Base-by-base conservation (phyloP, 2,888 invertebrate genomes). In the Leptarthrus brevirostris region DNA sequence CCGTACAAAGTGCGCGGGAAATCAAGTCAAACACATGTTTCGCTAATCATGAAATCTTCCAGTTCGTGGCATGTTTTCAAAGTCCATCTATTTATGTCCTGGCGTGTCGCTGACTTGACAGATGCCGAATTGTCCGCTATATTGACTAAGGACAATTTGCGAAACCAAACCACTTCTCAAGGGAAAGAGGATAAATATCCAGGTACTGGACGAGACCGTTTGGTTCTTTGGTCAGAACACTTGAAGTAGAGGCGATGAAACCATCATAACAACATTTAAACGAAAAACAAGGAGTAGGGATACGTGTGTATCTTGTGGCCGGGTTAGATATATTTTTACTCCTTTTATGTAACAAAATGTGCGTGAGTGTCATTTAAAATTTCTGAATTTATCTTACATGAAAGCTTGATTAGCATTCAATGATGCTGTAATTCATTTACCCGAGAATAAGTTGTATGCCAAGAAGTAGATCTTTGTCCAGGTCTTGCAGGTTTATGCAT, bases 351-450 rank as follows among this genome's bases (percentile, higher is more conserved):
- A 49, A 49, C 66, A 64, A 47, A 14, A 30, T 44, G 40, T 64
- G 66, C 75, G 66, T 66, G 74, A 74, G 74, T 44, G 66, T 72
- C 71, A 66, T 74, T 75, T 75, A 66, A 75, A 66, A 75, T 75
- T 74, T 58, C 56, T 66, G 75, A 52, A 66, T 74, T 71, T 74
- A 71, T 47, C 75, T 73, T 75, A 69, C 56, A 75, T 72, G 71
- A 71, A 74, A 71, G 61, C 74, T 75, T 71, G 75, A 75, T 75
- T 75, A 75, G 75, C 75, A 75, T 75, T 75, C 75, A 75, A 75
- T 75, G 75, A 75, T 75, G 75, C 71, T 75, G 75, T 74, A 75
- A 75, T 75, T 75, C 75, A 75, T 75, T 75, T 75, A 66, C 34
- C 74, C 75, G 71, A 53, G 74, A 74, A 75, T 75, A 75, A 71